Evolutionary conservation across 2,113 vertebrate genomes (phyloP).

Genomic region (Eolophus roseicapilla): DNA sequence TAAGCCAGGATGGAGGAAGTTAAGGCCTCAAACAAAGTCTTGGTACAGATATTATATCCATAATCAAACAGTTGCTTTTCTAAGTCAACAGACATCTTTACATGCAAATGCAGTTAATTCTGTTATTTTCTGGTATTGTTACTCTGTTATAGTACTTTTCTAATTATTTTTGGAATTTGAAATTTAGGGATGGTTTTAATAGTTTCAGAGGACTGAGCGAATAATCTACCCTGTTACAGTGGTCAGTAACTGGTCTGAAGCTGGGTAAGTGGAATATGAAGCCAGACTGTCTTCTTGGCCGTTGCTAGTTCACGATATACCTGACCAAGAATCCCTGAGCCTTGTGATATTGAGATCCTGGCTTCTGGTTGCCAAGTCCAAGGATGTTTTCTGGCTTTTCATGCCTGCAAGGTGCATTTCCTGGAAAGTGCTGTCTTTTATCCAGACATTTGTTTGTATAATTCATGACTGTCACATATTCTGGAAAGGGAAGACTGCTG

Average conservation of each 20-base stretch:
- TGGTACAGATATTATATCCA: neutral
- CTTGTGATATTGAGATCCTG: neutral
- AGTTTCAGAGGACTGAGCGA: neutral
- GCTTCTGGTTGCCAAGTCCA: neutral
- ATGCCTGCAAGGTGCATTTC: neutral
- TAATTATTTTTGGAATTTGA: neutral
- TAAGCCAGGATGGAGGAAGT: neutral
- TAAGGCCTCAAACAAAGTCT: neutral
- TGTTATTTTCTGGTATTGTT: neutral
- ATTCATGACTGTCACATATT: neutral
- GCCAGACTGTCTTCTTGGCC: neutral
- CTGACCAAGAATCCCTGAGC: neutral
- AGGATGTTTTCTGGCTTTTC: neutral
- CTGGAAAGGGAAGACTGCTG: neutral
- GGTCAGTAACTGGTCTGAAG: neutral
- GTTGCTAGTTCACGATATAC: neutral
- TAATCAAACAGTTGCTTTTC: neutral
- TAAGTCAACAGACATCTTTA: neutral
- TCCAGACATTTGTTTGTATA: neutral
- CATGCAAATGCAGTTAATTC: neutral
- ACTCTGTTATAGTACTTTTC: neutral
- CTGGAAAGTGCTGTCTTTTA: neutral
- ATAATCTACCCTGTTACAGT: neutral
- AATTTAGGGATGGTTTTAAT: neutral
- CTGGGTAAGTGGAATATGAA: neutral